Conservation (phyloP, 2,797 vertebrate species). For the Allobates femoralis region DNA sequence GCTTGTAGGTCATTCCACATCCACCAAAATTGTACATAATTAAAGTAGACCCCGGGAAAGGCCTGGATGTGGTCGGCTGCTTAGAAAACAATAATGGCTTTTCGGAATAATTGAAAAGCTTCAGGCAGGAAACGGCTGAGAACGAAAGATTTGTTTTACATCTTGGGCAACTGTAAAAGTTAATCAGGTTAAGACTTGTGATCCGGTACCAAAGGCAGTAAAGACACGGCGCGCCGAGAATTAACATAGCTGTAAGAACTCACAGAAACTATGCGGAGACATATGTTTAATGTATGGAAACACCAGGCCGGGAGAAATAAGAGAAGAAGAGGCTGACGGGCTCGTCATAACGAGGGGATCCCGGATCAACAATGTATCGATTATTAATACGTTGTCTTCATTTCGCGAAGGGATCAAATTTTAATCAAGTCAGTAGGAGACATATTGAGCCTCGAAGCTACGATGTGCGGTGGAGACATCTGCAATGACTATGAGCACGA, state of each 20-base stretch:
- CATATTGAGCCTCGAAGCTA: neutral
- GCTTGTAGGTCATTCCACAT: conserved; percentile 19
- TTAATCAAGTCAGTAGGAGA: neutral
- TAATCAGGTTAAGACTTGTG: conserved; percentile 55
- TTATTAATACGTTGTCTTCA: conserved; percentile 9
- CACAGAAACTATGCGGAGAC: neutral
- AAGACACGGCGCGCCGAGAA: neutral
- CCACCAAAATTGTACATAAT: conserved; percentile 28
- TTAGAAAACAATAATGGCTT: conserved; percentile 47
- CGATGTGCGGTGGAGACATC: neutral
- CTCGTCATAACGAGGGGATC: conserved; percentile 13
- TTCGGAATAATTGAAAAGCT: conserved; percentile 57
- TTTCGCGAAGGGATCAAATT: neutral
- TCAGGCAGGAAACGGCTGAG: conserved; percentile 35
- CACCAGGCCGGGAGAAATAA: neutral
- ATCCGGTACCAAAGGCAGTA: conserved; percentile 35
- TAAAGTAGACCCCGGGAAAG: conserved; percentile 37
- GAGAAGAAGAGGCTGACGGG: neutral
- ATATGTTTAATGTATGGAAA: conserved; percentile 36
- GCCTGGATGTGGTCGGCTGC: conserved; percentile 41
- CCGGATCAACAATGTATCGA: conserved; percentile 13
- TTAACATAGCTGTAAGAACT: conserved; percentile 3
- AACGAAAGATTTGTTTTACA: conserved; percentile 47
- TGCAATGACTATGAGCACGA: neutral
- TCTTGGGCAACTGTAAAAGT: conserved; percentile 47